A percentile compares a stretch with the other conserved stretches of the same genome.
Evolutionary conservation across 2,888 invertebrate genomes (phyloP).

Genomic region (Lamproptera curius): DNA sequence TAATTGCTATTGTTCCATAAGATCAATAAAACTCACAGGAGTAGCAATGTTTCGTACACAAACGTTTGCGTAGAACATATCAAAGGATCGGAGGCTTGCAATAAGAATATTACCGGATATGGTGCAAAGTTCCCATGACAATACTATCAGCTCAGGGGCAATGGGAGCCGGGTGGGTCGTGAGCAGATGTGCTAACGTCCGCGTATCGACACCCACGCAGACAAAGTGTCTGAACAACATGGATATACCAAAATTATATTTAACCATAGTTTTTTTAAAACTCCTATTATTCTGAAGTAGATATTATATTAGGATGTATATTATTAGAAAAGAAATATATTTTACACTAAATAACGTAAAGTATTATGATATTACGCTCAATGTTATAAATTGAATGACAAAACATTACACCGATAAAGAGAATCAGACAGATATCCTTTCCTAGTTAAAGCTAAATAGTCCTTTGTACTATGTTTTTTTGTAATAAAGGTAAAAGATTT

Average conservation of each 20-base stretch:
- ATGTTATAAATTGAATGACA: no score
- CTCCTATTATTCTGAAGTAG: no score
- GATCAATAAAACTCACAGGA: neutral
- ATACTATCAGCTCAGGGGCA: slow-evolving; percentile 51
- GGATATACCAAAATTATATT: slow-evolving; percentile 24
- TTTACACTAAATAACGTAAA: no score
- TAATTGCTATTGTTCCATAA: neutral
- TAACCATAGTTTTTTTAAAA: no score
- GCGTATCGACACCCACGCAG: slow-evolving; percentile 56
- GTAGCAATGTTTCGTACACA: neutral
- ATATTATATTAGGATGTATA: no score
- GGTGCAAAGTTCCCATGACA: slow-evolving; percentile 58
- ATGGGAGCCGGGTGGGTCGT: slow-evolving; percentile 47
- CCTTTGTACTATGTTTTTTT: no score
- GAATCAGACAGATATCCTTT: no score
- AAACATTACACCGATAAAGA: no score
- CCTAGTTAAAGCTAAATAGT: no score
- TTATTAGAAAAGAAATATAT: no score
- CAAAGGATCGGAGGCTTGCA: slow-evolving; percentile 2
- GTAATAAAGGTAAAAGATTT: no score
- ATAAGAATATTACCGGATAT: slow-evolving; percentile 41
- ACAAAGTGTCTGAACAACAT: slow-evolving; percentile 18
- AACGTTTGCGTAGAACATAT: slow-evolving; percentile 5
- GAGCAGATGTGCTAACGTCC: slow-evolving; percentile 50
- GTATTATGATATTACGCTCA: no score